Conservation (phyloP, 2,113 vertebrate genomes). For the Camarhynchus parvulus region DNA sequence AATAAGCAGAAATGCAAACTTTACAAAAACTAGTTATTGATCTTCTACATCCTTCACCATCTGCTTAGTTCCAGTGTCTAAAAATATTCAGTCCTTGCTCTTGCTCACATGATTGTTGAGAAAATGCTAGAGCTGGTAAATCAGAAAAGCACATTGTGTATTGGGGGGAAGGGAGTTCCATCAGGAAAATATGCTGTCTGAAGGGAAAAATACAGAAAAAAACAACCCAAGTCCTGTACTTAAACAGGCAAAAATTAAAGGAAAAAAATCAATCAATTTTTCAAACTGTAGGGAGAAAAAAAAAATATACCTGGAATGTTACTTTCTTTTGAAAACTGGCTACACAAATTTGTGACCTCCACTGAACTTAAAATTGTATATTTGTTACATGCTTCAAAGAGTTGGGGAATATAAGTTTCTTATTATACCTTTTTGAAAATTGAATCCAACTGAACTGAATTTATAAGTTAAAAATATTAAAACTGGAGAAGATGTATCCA, state of each 20-base stretch:
- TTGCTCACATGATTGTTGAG: conserved; percentile 64
- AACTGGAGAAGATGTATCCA: background rate
- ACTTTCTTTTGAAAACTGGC: conserved; percentile 12
- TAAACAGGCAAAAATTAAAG: conserved; percentile 31
- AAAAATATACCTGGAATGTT: background rate
- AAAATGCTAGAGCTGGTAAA: conserved; percentile 71
- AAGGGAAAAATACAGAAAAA: conserved; percentile 55
- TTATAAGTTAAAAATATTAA: background rate
- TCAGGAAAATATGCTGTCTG: conserved; percentile 64
- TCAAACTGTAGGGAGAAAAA: background rate
- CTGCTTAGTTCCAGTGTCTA: conserved; percentile 41
- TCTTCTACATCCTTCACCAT: conserved; percentile 46
- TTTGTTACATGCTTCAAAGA: background rate
- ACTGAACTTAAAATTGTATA: background rate
- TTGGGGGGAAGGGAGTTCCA: conserved; percentile 52
- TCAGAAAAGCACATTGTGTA: conserved; percentile 67
- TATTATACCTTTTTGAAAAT: background rate
- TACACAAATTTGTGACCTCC: background rate
- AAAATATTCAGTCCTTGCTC: conserved; percentile 45
- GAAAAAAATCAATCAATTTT: background rate
- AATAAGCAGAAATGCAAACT: conserved; percentile 48
- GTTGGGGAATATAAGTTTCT: background rate
- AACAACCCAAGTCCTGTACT: background rate
- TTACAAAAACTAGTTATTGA: conserved; percentile 28
- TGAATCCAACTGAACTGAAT: background rate